Evolutionary conservation across 2,888 invertebrate genomes (phyloP).

Genomic region (Ichneumoninae sp.): DNA sequence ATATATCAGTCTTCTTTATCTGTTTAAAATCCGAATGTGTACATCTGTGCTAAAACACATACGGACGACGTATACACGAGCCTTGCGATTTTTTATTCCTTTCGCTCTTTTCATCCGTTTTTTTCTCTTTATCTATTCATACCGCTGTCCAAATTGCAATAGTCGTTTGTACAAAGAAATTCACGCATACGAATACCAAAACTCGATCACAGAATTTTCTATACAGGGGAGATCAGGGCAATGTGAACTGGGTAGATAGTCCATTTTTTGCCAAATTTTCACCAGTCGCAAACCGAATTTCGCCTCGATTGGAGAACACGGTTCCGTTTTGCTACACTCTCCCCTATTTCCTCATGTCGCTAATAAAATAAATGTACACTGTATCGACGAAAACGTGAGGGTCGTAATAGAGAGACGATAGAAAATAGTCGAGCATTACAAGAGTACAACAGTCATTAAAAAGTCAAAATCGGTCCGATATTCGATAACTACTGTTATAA

Average conservation of each 20-base stretch:
- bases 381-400: not conserved
- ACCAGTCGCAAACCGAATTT: not conserved
- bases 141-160: not conserved
- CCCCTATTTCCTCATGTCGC: not conserved
- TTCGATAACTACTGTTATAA: not conserved
- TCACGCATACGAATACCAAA: not conserved
- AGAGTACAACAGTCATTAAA: not conserved
- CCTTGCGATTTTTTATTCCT: not conserved
- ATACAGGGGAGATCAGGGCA: not conserved
- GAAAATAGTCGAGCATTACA: not conserved
- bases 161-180: not conserved
- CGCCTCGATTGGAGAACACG: too few relatives aligned
- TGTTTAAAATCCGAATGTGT: not conserved
- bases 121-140: not conserved
- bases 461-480: not conserved
- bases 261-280: not conserved
- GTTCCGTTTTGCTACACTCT: not conserved
- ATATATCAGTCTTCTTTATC: not conserved
- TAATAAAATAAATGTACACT: not conserved
- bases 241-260: not conserved
- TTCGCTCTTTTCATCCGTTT: not conserved
- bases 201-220: not conserved
- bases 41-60: not conserved
- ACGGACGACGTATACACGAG: constrained; percentile 20
- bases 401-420: not conserved